These are phyloP conservation scores for Rhineura floridana DNA, from an alignment of 2,113 vertebrate species.

Conservation along the genomic window DNA sequence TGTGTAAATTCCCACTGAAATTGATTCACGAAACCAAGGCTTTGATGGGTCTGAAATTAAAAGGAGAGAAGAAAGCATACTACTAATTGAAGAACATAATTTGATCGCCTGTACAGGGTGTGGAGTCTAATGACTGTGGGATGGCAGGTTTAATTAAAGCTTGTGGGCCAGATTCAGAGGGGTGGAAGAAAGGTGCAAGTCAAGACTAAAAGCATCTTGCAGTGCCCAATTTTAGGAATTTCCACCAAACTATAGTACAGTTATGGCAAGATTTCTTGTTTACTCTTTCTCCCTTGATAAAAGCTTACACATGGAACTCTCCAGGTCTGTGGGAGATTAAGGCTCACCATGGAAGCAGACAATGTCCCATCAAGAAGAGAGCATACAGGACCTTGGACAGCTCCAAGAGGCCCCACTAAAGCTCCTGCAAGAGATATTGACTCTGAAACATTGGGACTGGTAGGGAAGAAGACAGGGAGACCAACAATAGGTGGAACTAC, in stretches of 20 bases:
- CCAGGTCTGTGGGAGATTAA: not conserved
- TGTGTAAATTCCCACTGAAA: conserved; percentile 80
- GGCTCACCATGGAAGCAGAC: too few relatives aligned
- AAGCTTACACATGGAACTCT: not conserved
- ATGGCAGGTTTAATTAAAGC: conserved; percentile 78
- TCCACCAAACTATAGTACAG: not conserved
- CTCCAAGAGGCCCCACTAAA: not conserved
- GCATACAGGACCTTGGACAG: not conserved
- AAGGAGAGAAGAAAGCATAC: conserved; percentile 71
- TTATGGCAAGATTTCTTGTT: not conserved
- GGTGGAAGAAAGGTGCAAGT: conserved; percentile 18
- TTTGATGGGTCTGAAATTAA: conserved; percentile 78
- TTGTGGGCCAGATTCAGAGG: conserved; percentile 60
- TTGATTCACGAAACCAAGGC: conserved; percentile 79
- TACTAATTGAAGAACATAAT: conserved; percentile 72
- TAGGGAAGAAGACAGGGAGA: too few relatives aligned
- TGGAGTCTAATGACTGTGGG: conserved; percentile 59
- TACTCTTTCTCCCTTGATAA: not conserved
- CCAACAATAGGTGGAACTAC: too few relatives aligned
- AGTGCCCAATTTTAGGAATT: not conserved
- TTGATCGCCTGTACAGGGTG: conserved; percentile 64
- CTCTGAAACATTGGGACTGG: too few relatives aligned
- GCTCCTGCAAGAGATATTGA: too few relatives aligned
- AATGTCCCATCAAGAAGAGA: not conserved
- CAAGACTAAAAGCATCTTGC: not conserved